phyloP scores from a whole-genome alignment of 2,888 invertebrate genomes.

The Heterodera filipjevi region DNA sequence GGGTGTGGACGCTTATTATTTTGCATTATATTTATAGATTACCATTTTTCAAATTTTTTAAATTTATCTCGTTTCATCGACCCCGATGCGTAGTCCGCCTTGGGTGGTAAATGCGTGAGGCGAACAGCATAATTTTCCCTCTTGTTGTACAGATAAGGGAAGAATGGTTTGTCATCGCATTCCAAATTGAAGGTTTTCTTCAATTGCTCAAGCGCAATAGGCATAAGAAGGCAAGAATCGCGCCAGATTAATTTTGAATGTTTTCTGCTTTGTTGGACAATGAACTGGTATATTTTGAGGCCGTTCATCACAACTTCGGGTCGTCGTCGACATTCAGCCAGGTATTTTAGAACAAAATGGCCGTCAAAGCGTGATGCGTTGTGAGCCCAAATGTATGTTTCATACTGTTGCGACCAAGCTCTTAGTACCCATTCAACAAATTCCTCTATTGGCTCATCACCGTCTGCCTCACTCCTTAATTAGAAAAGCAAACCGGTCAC shows the following conservation, averaged over 20 bases:
- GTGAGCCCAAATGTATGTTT: constrained; percentile 6
- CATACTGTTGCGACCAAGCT: background rate
- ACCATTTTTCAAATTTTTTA: constrained; percentile 6
- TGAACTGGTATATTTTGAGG: background rate
- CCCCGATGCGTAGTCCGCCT: background rate
- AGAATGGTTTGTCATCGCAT: background rate
- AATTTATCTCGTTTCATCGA: constrained; percentile 6
- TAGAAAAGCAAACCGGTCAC: too few relatives aligned
- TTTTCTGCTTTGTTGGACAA: background rate
- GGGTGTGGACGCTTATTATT: too few relatives aligned
- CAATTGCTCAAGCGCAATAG: background rate
- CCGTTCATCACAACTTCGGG: background rate
- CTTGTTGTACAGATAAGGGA: background rate
- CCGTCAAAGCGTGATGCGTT: background rate
- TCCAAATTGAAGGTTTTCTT: background rate
- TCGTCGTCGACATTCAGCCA: background rate
- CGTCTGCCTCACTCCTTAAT: background rate
- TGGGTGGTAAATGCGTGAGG: background rate
- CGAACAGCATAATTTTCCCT: background rate
- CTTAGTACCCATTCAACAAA: background rate
- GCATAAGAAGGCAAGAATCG: constrained; percentile 7
- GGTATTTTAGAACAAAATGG: background rate
- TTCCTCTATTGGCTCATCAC: background rate
- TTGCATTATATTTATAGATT: too few relatives aligned
- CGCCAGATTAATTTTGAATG: background rate